Evolutionary conservation across 2,888 invertebrate genomes (phyloP), one percentile per base, ranked within the genome.

Genomic region (Xylophagus ater): DNA sequence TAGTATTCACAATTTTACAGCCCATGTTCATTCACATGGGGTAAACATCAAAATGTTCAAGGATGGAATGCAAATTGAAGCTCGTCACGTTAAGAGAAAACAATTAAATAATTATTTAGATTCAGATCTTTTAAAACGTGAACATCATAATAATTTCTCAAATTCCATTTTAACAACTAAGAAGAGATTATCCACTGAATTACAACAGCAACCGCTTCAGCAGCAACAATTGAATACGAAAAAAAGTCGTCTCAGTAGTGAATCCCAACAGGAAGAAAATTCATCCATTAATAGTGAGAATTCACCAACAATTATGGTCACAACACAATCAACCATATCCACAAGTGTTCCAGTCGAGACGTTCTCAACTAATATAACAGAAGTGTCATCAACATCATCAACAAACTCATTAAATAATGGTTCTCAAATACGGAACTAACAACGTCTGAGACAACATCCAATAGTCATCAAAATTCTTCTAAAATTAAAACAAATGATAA

Each of bases 1-100:
- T 49, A 94, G 93, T 58, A 96, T 97, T 49, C 81, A 83, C 52
- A 76, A 76, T 34, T 97, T 97, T 65, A 89, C 86, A 1, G 83
- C 90, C 54, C 78, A 82, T 20, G 89, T 93, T 60, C 77, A 76
- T 60, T 73, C 76, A 49, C 82, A 84, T 59, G 86, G 85, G 0
- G 72, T 73, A 60, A 71, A 56, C 57, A 68, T 73, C 42, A 76
- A 73, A 56, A 67, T 78, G 63, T 62, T 72, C 40, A 78, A 76
- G 55, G 79, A 81, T 31, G 81, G 81, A 24, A 84, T 83, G 81
- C 72, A 74, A 52, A 73, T 85, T 24, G 83, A 92, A 69, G 89
- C 89, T 2, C 78, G 84, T 4, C 85, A 92, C 63, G 89, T 93
- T 0, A 82, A 82, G 46, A 77, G 81, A 56, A 85, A 78, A 62